Conservation (phyloP, 2,888 invertebrate species). For the Acleris laterana region DNA sequence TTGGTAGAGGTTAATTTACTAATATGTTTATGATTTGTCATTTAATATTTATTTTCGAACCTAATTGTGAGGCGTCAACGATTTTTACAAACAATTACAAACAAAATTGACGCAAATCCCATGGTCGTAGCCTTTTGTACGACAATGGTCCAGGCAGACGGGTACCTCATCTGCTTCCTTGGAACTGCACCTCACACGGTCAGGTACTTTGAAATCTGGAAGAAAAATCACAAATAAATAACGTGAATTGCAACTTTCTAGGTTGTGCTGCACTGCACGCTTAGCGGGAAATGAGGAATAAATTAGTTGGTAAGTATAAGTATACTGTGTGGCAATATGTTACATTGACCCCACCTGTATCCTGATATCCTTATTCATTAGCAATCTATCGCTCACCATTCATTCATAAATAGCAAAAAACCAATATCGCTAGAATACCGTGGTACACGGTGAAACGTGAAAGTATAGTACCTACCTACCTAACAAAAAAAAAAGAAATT, state of each 20-base stretch:
- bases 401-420: no score
- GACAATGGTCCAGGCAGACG: conserved; percentile 66
- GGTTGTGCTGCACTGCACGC: no score
- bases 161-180: conserved; percentile 64
- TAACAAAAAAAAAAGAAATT: no score
- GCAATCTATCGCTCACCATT: no score
- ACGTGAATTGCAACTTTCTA: neutral
- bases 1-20: neutral
- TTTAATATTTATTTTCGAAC: neutral
- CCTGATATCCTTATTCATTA: no score
- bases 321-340: no score
- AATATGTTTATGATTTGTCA: neutral
- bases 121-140: conserved; percentile 72
- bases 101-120: conserved; percentile 68
- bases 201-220: conserved; percentile 41
- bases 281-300: no score
- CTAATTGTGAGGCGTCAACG: neutral
- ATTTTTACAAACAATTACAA: conserved; percentile 68
- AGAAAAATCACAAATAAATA: neutral
- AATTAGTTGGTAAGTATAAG: no score
- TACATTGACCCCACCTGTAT: no score
- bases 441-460: no score
- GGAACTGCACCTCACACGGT: conserved; percentile 56
- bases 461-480: no score
- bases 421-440: no score